Conservation (phyloP, 1,140 invertebrate genomes). For the Neodiprion virginianus region DNA sequence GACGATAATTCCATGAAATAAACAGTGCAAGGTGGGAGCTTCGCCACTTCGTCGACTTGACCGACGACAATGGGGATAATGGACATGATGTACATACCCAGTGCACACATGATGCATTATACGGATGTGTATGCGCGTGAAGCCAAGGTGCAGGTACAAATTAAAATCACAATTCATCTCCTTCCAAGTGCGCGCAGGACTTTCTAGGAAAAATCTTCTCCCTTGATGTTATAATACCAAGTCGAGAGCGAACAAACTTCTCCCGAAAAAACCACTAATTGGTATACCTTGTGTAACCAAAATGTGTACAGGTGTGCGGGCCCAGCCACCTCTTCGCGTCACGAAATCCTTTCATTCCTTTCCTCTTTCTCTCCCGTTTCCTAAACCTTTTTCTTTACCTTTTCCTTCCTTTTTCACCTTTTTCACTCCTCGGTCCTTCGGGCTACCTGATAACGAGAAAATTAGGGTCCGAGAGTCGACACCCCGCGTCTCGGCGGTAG, state of each 20-base stretch:
- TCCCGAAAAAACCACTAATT: neutral
- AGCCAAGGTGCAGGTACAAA: neutral
- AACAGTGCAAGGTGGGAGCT: neutral
- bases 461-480: neutral
- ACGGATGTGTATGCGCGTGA: no score
- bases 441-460: neutral
- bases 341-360: no score
- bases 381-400: neutral
- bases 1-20: neutral
- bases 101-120: no score
- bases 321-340: no score
- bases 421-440: neutral
- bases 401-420: neutral
- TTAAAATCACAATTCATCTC: neutral
- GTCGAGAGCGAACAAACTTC: neutral
- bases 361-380: no score
- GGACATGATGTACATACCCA: neutral
- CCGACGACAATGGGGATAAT: neutral
- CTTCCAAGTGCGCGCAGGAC: neutral
- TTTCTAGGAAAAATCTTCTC: neutral
- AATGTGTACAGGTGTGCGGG: no score
- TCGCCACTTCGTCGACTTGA: no score
- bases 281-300: no score
- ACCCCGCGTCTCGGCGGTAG: neutral
- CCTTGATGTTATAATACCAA: neutral